Evolutionary conservation across 2,113 vertebrate species (phyloP).

Genomic region (Odocoileus hemionus): DNA sequence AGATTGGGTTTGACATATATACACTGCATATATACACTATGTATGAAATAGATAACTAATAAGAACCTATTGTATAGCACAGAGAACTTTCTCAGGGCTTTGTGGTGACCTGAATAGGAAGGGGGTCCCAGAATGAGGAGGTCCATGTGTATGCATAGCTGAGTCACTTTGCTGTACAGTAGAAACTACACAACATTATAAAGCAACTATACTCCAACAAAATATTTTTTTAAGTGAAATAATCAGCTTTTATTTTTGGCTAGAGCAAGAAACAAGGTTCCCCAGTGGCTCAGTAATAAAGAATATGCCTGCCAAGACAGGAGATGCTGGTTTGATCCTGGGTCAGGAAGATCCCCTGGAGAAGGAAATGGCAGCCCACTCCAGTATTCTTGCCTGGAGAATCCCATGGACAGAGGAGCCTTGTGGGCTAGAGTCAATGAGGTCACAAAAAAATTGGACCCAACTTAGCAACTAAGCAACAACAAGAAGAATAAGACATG

Average conservation of each 20-base stretch:
- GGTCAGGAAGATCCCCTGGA: not conserved
- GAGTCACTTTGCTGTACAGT: not conserved
- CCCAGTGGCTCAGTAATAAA: not conserved
- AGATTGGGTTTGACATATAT: not conserved
- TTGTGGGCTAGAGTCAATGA: not conserved
- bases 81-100: not conserved
- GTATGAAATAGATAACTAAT: not conserved
- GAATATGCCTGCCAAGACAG: not conserved
- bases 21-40: not conserved
- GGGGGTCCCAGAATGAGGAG: rapidly evolving
- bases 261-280: not conserved
- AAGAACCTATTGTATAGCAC: not conserved
- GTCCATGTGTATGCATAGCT: not conserved
- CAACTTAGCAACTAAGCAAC: not conserved
- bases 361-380: not conserved
- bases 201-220: not conserved
- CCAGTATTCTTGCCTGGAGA: not conserved
- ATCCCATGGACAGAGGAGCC: not conserved
- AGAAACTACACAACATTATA: not conserved
- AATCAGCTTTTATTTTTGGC: not conserved
- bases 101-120: not conserved
- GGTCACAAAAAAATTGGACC: not conserved
- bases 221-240: not conserved
- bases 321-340: not conserved
- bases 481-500: not conserved